Base-by-base conservation (phyloP, 2,113 vertebrate species). In the Hucho hucho region DNA sequence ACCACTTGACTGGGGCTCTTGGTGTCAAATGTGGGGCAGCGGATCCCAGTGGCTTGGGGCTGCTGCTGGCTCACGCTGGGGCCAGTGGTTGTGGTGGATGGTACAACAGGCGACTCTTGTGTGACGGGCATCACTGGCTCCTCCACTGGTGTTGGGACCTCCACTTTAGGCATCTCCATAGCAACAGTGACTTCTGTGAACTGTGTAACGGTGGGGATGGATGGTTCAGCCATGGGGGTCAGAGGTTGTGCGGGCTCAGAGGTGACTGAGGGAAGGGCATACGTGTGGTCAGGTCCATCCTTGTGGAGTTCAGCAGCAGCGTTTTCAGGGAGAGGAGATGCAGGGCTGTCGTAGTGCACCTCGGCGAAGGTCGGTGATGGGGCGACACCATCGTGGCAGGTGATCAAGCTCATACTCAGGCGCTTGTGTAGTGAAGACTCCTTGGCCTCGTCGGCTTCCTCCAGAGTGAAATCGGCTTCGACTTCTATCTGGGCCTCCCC, bases 1-100 rank as follows among this genome's bases (percentile, higher is more conserved):
- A 93, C 89, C 28, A 84, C 79, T 78, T 93, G 93, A 82, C 93
- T 93, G 4, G 93, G 93, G 76, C 93, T 94, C 59, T 83, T 84
- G 1, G 87, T 29, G 58, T 92, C 89, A 46, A 94, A 86, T 61
- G 74, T 89, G 76, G 89, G 91, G 61, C 87, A 88, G 32, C 68
- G 87, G 66, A 90, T 87, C 43, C 81, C 84, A 0, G 66, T 73
- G 18, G 24, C 37, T 64, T 72, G 76, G 6, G 53, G 71, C 64
- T 66, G 59, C 28, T 66, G 64, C 28, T 25, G 76, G 49, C 6
- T 64, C 69, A 70, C 75, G 64, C 20, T 64, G 6, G 66, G 69
- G 7, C 24, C 49, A 28, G 47, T n/a, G 11, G 64, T 29, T 12
- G 64, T 1, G 24, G 22, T 2, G 22, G 29, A 24, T 49, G 66